A percentile compares a stretch with the other conserved stretches of the same genome.
phyloP scores from a whole-genome alignment of 2,113 vertebrate species.

The Catagonus wagneri region DNA sequence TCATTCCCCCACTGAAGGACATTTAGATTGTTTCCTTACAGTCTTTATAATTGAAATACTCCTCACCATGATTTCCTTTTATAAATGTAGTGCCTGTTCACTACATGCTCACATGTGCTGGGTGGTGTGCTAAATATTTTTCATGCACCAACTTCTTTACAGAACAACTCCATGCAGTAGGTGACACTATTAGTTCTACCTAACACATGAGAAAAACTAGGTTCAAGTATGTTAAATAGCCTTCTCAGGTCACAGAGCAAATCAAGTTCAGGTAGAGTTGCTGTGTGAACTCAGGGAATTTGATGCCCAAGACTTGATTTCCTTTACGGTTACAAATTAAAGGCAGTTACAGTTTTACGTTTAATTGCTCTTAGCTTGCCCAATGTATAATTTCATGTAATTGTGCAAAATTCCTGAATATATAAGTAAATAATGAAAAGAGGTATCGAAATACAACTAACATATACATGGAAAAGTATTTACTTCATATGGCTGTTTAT shows the following conservation, averaged over 20 bases:
- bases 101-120: neutral
- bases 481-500: slow-evolving; percentile 37
- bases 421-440: slow-evolving; percentile 49
- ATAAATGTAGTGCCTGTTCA: neutral
- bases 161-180: neutral
- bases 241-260: neutral
- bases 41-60: neutral
- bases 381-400: slow-evolving; percentile 39
- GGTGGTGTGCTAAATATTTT: neutral
- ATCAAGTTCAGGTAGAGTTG: neutral
- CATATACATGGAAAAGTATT: slow-evolving; percentile 41
- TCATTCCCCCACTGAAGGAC: neutral
- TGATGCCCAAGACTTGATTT: neutral
- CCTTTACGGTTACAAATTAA: neutral
- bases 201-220: neutral
- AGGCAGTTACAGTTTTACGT: neutral
- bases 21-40: neutral
- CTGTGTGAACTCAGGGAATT: neutral
- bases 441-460: slow-evolving; percentile 43
- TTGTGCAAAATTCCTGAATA: slow-evolving; percentile 42
- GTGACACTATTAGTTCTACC: neutral
- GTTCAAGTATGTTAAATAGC: neutral
- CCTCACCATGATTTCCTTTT: neutral
- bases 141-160: neutral
- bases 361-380: slow-evolving; percentile 33